Evolutionary conservation across 2,797 vertebrate species (phyloP), one percentile per base, ranked within the genome.

Genomic region (Epinephelus awoara): DNA sequence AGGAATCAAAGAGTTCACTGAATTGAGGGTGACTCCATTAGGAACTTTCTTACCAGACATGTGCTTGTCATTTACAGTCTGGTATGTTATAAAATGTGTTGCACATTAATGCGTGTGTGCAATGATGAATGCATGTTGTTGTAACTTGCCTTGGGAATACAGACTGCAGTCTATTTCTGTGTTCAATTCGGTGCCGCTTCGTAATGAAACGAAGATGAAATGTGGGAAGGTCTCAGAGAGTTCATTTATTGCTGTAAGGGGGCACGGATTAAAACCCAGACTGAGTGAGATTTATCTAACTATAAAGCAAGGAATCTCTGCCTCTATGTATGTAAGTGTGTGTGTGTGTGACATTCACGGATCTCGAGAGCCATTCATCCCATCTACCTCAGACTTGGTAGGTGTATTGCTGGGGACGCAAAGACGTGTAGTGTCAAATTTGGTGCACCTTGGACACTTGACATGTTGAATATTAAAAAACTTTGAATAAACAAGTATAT

Each of bases 41-140:
- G 73, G 73, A 82, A 75, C 83, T 83, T 77, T 86, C 72, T 29
- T 59, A 84, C 75, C 88, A 85, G 81, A 90, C 89, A 93, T 89
- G 76, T 91, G 93, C 91, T 90, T 89, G 91, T 90, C 91, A 83
- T 92, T 90, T 93, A 76, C 52, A 85, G 75, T 87, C 85, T 86
- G 90, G 88, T 89, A 91, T 91, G 88, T 88, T 82, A 73, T 84
- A 73, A 90, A 94, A 94, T 91, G 89, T 92, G 90, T 90, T 95
- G 78, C 82, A 84, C 88, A 92, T 93, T 90, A 91, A 84, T 90
- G 77, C 63, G 57, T 89, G 74, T 82, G 74, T 79, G 78, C 83
- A 79, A 75, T 91, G 90, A 94, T 92, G 89, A 91, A 90, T 93
- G 90, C 73, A 84, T 89, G 89, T 91, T 92, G 90, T 93, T 90